These are phyloP conservation scores for Ectemnius cavifrons DNA, from an alignment of 2,888 invertebrate species.

Conservation along the genomic window DNA sequence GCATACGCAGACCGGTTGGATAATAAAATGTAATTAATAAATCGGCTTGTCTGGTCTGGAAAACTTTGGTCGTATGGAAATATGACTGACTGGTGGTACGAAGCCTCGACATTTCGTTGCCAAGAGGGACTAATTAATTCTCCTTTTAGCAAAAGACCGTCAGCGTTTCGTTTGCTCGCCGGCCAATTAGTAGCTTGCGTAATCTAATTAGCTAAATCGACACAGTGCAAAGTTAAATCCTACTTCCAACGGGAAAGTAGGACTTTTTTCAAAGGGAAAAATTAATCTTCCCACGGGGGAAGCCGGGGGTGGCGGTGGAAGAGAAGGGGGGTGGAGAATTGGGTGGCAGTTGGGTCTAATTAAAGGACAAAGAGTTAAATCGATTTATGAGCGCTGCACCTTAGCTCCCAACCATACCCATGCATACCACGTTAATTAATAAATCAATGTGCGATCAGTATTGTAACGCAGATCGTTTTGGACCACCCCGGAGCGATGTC, in stretches of 20 bases:
- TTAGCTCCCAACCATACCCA: too few species aligned
- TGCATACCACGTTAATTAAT: too few species aligned
- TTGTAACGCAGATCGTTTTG: background rate
- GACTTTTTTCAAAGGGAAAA: background rate
- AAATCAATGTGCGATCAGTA: background rate
- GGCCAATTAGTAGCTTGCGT: conserved; percentile 18
- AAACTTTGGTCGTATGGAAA: too few species aligned
- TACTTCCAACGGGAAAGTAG: background rate
- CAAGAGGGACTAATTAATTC: conserved; percentile 17
- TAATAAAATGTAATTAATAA: conserved; percentile 25
- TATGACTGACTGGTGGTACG: too few species aligned
- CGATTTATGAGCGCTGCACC: too few species aligned
- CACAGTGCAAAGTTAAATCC: background rate
- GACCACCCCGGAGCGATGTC: conserved; percentile 45
- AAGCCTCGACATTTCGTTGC: too few species aligned
- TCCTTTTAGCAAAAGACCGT: background rate
- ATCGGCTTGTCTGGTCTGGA: conserved; percentile 11
- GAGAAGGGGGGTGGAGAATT: too few species aligned
- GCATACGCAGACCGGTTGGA: background rate
- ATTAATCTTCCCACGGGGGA: background rate
- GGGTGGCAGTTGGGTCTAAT: too few species aligned
- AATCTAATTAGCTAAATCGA: conserved; percentile 28
- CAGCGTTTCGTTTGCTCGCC: conserved; percentile 8
- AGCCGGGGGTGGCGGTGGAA: too few species aligned
- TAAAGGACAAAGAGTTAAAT: too few species aligned